Base-by-base conservation (phyloP, 1,140 invertebrate genomes). In the Tetramorium parvispinum region DNA sequence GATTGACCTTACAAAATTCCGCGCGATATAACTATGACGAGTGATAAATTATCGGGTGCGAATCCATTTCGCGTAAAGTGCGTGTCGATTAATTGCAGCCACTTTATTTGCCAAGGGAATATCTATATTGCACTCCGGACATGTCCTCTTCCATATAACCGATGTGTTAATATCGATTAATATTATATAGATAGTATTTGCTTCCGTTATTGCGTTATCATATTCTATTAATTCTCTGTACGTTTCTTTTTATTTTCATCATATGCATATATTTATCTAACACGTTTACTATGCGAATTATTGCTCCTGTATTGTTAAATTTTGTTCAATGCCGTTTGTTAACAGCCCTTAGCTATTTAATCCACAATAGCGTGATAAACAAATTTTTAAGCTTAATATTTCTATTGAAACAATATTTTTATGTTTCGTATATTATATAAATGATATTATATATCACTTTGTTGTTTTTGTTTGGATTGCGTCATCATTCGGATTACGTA, bases 11-110 rank as follows among this genome's bases (percentile, higher is more conserved):
- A 59, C 40, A 83, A 83, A 83, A 61, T 27, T 46, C 40, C 66
- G 37, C 37, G 18, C 79, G 51, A 71, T 46, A 59, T 40, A 43
- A 81, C 46, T 27, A 7, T 40, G 63, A 81, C 37, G 78, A 81
- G 65, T 70, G 78, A 81, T 81, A 81, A 81, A 81, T 83, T 83
- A 83, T 83, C 40, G n/a, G 27, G 53, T 73, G 43, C 53, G 53
- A 73, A 75, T 73, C 68, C 68, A 75, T 59, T 73, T 83, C 24
- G 79, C 53, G 79, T 18, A 59, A 83, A 75, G 79, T 83, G 40
- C 79, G 43, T 73, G 68, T 75, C 79, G 79, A 83, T 83, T 83
- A 83, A 59, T 59, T 49, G 68, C 24, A 73, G 43, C 68, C 79
- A 75, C 53, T 83, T 83, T 83, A 83, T 73, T 83, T 83, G 27